These are phyloP conservation scores for Copsychus sechellarum DNA, from an alignment of 2,113 vertebrate species.

Conservation along the genomic window DNA sequence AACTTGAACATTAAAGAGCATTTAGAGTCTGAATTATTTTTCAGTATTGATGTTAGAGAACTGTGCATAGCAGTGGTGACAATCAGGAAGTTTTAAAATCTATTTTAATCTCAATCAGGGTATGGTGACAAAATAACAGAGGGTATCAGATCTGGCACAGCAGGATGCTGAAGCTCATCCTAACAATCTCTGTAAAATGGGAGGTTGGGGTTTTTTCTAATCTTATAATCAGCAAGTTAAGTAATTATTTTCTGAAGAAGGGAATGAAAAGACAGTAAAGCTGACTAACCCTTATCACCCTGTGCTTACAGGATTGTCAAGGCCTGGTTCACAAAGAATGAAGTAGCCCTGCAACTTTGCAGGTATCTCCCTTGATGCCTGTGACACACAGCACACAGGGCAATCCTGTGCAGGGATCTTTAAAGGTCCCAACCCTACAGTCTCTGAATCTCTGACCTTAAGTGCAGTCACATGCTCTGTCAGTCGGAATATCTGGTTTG, in stretches of 20 bases:
- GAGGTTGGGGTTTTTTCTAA: fast-evolving
- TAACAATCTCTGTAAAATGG: neutral
- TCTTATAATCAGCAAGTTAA: neutral
- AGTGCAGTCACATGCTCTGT: neutral
- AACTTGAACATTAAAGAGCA: neutral
- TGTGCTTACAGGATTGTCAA: neutral
- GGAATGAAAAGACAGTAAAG: neutral
- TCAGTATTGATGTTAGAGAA: neutral
- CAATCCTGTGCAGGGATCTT: neutral
- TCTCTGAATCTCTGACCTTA: constrained; percentile 38
- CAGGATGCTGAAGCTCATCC: neutral
- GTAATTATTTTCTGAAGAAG: neutral
- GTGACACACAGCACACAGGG: fast-evolving
- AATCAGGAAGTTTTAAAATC: neutral
- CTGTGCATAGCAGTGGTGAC: neutral
- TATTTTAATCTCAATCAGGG: neutral
- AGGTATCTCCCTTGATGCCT: neutral
- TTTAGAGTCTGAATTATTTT: neutral
- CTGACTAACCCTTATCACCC: neutral
- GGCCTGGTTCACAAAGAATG: neutral
- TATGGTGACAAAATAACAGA: neutral
- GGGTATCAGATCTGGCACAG: neutral
- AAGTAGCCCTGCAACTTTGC: neutral
- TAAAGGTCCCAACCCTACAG: neutral
- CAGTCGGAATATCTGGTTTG: neutral